Conservation (phyloP, 2,888 invertebrate genomes). For the Rhabditoides inermis region DNA sequence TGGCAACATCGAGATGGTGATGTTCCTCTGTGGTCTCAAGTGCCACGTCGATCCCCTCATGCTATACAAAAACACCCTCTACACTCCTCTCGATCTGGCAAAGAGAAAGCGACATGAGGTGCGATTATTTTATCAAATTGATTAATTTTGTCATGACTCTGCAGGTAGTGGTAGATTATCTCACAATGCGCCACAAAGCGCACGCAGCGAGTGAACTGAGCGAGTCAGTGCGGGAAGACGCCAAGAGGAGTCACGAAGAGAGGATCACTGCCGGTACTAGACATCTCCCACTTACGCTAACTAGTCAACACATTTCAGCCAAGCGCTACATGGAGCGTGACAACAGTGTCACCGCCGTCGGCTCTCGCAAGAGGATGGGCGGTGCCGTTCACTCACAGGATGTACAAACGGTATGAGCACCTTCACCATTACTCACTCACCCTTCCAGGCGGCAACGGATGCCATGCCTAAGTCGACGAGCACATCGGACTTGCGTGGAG, state of each 20-base stretch:
- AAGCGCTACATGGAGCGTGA: conserved; percentile 1
- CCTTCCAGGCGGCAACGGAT: not conserved
- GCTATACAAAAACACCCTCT: conserved; percentile 31
- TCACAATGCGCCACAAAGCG: conserved; percentile 23
- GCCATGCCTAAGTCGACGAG: not conserved
- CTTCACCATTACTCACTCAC: too few species aligned
- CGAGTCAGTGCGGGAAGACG: conserved; percentile 12
- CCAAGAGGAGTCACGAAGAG: conserved; percentile 15
- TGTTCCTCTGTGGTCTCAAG: conserved; percentile 57
- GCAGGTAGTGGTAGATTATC: conserved; percentile 35
- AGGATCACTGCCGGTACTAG: conserved; percentile 18
- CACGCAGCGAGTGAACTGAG: conserved; percentile 15
- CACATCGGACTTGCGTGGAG: conserved; percentile 2
- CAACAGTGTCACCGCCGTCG: conserved; percentile 2
- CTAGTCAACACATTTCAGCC: not conserved
- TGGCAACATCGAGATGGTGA: conserved; percentile 86
- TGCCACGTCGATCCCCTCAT: conserved; percentile 41
- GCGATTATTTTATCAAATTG: too few species aligned
- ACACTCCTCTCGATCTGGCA: conserved; percentile 45
- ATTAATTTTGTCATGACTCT: not conserved
- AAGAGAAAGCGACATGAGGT: conserved; percentile 26
- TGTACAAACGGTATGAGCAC: not conserved
- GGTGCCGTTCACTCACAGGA: not conserved
- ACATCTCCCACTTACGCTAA: too few species aligned
- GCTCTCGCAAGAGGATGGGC: not conserved